Conservation (phyloP, 2,888 invertebrate species). For the Parapristionchus giblindavisi region DNA sequence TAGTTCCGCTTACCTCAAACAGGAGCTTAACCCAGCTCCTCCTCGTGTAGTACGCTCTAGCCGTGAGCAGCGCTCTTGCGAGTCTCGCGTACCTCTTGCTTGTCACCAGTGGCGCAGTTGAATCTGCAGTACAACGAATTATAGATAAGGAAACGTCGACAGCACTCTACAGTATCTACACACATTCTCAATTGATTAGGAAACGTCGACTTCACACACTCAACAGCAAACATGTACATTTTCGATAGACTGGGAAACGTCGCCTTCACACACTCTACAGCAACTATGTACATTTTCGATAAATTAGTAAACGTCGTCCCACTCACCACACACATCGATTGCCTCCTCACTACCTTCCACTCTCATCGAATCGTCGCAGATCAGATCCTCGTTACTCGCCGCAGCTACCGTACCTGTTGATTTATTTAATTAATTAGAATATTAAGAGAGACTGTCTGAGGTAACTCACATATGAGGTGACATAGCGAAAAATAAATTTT, state of each 20-base stretch:
- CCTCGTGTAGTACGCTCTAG: constrained; percentile 53
- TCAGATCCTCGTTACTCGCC: constrained; percentile 7
- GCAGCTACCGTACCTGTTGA: no score
- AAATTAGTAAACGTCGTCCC: constrained; percentile 17
- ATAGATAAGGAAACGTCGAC: not conserved
- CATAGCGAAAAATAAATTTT: no score
- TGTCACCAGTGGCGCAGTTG: constrained; percentile 5
- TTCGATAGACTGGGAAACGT: not conserved
- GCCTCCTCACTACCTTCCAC: constrained; percentile 12
- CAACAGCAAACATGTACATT: not conserved
- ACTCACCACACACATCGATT: constrained; percentile 28
- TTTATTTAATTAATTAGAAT: no score
- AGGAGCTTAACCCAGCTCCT: constrained; percentile 53
- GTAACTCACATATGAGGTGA: no score
- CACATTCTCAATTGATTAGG: not conserved
- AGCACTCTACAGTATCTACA: not conserved
- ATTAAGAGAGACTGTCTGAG: no score
- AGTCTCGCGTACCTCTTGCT: constrained; percentile 45
- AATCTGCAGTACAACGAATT: not conserved
- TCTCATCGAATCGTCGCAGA: not conserved
- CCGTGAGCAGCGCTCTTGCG: constrained; percentile 56
- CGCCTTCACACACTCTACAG: constrained; percentile 13
- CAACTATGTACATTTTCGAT: no score
- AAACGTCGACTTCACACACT: constrained; percentile 9
- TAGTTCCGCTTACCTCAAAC: constrained; percentile 45